Evolutionary conservation across 2,113 vertebrate species (phyloP).

Genomic region (Cryptomyrus ogoouensis): DNA sequence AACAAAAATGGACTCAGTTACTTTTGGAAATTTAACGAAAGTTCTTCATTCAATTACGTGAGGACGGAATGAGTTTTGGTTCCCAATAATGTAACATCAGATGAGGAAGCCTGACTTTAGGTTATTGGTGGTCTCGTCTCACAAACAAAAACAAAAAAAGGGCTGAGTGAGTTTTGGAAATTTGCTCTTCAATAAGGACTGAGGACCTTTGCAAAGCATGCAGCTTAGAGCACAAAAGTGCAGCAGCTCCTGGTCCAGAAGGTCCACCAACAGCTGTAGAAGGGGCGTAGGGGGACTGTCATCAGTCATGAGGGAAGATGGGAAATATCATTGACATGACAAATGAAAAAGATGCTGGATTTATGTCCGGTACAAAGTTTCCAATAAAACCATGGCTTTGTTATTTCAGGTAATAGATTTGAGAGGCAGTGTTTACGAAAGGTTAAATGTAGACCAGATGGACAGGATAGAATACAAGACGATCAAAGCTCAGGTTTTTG

Average conservation of each 20-base stretch:
- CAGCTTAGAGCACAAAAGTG: constrained; percentile 45
- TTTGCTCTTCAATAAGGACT: constrained; percentile 7
- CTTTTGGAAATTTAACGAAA: background rate
- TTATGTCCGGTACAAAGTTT: constrained; percentile 55
- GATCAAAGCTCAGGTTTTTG: constrained; percentile 91
- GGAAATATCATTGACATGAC: constrained; percentile 24
- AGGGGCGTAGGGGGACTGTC: constrained; percentile 32
- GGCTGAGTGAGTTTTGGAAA: background rate
- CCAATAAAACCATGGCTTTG: constrained; percentile 68
- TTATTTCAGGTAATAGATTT: constrained; percentile 83
- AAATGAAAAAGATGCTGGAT: constrained; percentile 47
- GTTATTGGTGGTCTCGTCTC: background rate
- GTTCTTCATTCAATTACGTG: background rate
- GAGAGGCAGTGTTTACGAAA: constrained; percentile 87
- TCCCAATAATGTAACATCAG: background rate
- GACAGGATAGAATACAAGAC: constrained; percentile 93
- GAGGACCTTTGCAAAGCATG: constrained; percentile 45
- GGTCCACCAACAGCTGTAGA: constrained; percentile 50
- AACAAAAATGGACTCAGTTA: background rate
- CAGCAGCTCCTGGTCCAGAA: constrained; percentile 49
- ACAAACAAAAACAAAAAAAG: background rate
- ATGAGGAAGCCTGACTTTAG: background rate
- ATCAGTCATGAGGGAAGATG: background rate
- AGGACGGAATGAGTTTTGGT: background rate
- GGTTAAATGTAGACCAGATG: constrained; percentile 98